Evolutionary conservation across 2,113 vertebrate genomes (phyloP), one percentile per base, ranked within the genome.

Genomic region (Zingel zingel): DNA sequence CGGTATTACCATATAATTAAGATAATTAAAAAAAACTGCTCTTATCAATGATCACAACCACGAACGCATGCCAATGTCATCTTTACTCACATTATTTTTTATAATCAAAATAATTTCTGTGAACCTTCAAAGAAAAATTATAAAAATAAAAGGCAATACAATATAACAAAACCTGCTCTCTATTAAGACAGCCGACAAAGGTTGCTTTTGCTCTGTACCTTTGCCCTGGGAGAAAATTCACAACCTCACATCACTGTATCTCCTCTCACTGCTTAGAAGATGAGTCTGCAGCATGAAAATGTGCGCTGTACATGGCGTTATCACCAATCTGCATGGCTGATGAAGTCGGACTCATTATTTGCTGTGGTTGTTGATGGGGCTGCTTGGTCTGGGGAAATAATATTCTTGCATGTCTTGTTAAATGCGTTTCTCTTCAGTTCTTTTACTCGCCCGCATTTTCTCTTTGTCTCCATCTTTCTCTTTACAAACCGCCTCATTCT

Each of bases 291-390:
- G 62, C 45, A 19, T 77, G 65, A 78, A 77, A 79, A 74, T 36
- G 16, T 51, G 70, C 1, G 1, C 48, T 47, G 73, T 61, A 50
- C 62, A 48, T 9, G 47, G 45, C 51, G 81, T 88, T 81, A 86
- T 86, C 79, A 67, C 73, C 80, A 77, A 88, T 82, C 88, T 86
- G 62, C 76, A 81, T 12, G 36, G 77, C 82, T 70, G 82, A 90
- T 87, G 70, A 88, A 87, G 63, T 77, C 43, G 13, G 74, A 75
- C 76, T 86, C 81, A 77, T 90, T 81, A 90, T 86, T 90, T 86
- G 84, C 81, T 65, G 51, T 76, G 75, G 79, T 81, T 84, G 81
- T 81, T 85, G 80, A 70, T 51, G 67, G 6, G 51, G 58, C 74
- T 70, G 79, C 79, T 73, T 33, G 66, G 67, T 82, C 67, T 72